A percentile compares a stretch with the other conserved stretches of the same genome.
Evolutionary conservation across 2,113 vertebrate genomes (phyloP).

Genomic region (Microtus pennsylvanicus): DNA sequence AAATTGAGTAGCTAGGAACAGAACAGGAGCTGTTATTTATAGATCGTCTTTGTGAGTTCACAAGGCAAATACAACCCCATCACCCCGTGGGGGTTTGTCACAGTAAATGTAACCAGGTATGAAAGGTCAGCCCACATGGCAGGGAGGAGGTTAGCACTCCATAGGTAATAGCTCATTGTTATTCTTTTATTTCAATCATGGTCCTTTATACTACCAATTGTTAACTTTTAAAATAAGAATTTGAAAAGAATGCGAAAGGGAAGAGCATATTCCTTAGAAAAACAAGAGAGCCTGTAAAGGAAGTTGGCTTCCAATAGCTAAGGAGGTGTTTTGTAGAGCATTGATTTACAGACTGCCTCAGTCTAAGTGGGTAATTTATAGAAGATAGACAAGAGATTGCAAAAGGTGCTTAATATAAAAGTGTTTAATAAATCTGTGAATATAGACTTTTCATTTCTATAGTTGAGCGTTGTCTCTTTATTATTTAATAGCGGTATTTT

Average conservation of each 20-base stretch:
- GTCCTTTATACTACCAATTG: neutral
- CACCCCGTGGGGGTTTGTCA: neutral
- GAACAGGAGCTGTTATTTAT: conserved; percentile 7
- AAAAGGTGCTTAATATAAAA: neutral
- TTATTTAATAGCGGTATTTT: neutral
- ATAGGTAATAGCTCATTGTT: neutral
- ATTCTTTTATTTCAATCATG: conserved; percentile 7
- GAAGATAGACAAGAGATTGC: neutral
- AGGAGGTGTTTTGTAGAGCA: neutral
- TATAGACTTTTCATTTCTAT: neutral
- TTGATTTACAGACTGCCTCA: neutral
- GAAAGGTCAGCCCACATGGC: too few species aligned
- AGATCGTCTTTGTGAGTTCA: neutral
- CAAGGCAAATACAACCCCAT: neutral
- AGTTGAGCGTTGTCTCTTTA: neutral
- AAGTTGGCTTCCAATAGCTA: neutral
- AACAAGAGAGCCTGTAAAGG: neutral
- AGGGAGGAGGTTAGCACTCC: neutral
- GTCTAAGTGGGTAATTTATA: rapidly evolving
- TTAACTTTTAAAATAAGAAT: conserved; percentile 52
- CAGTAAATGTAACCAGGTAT: neutral
- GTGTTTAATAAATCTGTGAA: neutral
- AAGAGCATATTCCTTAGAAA: neutral
- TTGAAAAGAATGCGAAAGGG: neutral
- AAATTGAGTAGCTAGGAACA: conserved; percentile 3